Percentiles rank a stretch among this genome's conserved stretches.
phyloP scores from a whole-genome alignment of 2,797 vertebrate species.

The Urosaurus nigricauda region DNA sequence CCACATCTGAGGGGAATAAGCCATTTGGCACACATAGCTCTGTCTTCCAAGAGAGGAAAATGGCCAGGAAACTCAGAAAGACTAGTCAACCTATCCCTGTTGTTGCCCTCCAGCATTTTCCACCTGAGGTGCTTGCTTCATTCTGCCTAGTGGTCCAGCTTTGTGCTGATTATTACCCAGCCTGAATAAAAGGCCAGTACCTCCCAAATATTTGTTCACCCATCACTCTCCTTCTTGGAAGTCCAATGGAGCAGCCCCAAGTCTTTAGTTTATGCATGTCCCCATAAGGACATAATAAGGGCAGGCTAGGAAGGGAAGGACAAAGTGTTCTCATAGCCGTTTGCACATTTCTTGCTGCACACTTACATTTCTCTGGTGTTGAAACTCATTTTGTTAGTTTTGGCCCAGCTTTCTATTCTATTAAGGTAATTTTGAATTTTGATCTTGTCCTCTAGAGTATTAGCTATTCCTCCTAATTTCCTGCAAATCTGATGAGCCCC shows the following conservation, averaged over 20 bases:
- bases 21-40: background rate
- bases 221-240: background rate
- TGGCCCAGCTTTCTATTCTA: too few relatives aligned
- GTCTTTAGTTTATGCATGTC: background rate
- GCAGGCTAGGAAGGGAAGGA: background rate
- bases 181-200: background rate
- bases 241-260: background rate
- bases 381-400: too few relatives aligned
- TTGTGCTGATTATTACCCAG: background rate
- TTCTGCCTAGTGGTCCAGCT: background rate
- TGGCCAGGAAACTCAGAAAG: background rate
- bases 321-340: too few relatives aligned
- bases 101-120: background rate
- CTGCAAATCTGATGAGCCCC: too few relatives aligned
- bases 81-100: background rate
- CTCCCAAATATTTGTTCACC: background rate
- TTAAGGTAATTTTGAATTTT: too few relatives aligned
- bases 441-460: too few relatives aligned
- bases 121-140: background rate
- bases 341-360: background rate
- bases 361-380: too few relatives aligned
- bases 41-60: background rate
- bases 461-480: too few relatives aligned
- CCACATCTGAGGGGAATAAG: background rate
- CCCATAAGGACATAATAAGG: background rate